Conservation (phyloP, 1,140 invertebrate genomes). For the Habropoda laboriosa region DNA sequence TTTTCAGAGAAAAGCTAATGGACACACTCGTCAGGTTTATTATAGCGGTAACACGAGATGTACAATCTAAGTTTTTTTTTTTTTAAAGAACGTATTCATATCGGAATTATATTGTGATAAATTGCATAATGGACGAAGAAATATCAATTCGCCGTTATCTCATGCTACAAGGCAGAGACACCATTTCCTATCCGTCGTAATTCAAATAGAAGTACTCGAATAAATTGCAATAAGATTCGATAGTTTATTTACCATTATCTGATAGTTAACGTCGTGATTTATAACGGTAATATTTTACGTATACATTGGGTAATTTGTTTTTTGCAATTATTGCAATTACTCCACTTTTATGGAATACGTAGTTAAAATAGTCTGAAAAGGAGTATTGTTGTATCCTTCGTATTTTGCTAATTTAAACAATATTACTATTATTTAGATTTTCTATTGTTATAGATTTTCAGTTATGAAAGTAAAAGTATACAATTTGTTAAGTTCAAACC, state of each 20-base stretch:
- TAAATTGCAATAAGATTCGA: not conserved
- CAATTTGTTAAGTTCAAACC: too few relatives aligned
- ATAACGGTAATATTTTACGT: not conserved
- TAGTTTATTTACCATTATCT: not conserved
- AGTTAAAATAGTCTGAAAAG: too few relatives aligned
- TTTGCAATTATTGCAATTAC: too few relatives aligned
- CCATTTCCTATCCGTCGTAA: not conserved
- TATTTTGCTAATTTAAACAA: too few relatives aligned
- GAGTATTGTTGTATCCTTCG: too few relatives aligned
- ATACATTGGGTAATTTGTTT: too few relatives aligned
- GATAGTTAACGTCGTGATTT: not conserved
- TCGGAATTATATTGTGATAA: constrained; percentile 6
- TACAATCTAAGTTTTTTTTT: not conserved
- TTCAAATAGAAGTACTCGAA: not conserved
- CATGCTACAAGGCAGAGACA: not conserved
- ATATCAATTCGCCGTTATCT: constrained; percentile 7
- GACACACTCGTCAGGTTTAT: not conserved
- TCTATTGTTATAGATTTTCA: too few relatives aligned
- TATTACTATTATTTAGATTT: too few relatives aligned
- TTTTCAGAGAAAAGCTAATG: not conserved
- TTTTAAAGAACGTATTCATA: not conserved
- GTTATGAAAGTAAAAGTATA: too few relatives aligned
- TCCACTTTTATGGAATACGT: too few relatives aligned
- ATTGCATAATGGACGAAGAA: not conserved
- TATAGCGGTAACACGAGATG: not conserved